Base-by-base conservation (phyloP, 2,888 invertebrate genomes). In the Malacosoma neustria region DNA sequence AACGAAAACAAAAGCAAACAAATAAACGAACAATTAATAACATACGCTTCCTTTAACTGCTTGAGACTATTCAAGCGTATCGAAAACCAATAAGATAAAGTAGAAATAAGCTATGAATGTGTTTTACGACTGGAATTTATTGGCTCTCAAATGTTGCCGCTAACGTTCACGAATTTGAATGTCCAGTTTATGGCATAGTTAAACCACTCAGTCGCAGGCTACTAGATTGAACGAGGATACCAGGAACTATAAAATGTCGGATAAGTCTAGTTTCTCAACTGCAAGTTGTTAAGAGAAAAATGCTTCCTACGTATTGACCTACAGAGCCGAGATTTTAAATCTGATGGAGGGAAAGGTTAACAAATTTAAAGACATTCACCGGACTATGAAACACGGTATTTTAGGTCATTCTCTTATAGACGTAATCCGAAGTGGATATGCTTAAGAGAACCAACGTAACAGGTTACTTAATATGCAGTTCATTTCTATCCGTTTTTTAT, bases 51-150 rank as follows among this genome's bases (percentile, higher is more conserved):
- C 13, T 32, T 31, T n/a, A 31, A 31, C 31, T 12, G 5, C 31
- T 13, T 13, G n/a, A 32, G 32, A 9, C 32, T 13, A 32, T 32
- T 32, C 13, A 32, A 11, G 13, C n/a, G 36, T 40, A 42, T 42
- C 42, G 39, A 39, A 41, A 41, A 46, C 35, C 41, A 35, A 34
- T 43, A 42, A 11, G 43, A 40, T 36, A 38, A 15, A 11, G 34
- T 34, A 46, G 40, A 41, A 53, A 50, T 53, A 52, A 54, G 46
- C 51, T 36, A 49, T 53, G 43, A 53, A 52, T 45, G 33, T 35
- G 33, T 40, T 55, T 61, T 50, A 60, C 49, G 51, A 47, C 13
- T 36, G 41, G 22, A 48, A 54, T 57, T 57, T 55, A 59, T 43
- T 41, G 41, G 40, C 45, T 43, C 53, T 57, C 51, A 51, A 57